These are phyloP conservation scores for Lipophrys pholis DNA, from an alignment of 2,113 vertebrate genomes.

Conservation along the genomic window DNA sequence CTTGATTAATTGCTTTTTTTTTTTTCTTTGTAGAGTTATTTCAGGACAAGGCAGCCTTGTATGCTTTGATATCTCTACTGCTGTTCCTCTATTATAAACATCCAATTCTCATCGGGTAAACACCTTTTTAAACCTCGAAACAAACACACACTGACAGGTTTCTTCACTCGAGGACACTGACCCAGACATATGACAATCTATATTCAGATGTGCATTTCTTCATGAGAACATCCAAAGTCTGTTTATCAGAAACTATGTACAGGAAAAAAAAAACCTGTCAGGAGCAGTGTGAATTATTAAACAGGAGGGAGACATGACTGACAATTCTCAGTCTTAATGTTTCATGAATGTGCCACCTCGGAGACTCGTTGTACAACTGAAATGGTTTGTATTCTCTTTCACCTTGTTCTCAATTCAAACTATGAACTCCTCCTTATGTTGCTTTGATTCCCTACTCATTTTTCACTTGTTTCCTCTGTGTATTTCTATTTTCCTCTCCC, in stretches of 20 bases:
- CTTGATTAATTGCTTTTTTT: too few relatives aligned
- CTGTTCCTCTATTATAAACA: too few relatives aligned
- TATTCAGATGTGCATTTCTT: not conserved
- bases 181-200: not conserved
- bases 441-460: slow-evolving; percentile 3
- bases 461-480: not conserved
- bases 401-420: slow-evolving; percentile 14
- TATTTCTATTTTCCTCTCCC: not conserved
- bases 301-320: slow-evolving; percentile 21
- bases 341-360: slow-evolving; percentile 25
- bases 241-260: not conserved
- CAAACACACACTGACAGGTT: not conserved
- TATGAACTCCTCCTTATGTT: not conserved
- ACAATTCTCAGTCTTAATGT: slow-evolving; percentile 14
- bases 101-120: too few relatives aligned
- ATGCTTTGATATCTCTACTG: too few relatives aligned
- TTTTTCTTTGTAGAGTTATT: too few relatives aligned
- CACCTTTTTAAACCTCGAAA: not conserved
- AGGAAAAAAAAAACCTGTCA: not conserved
- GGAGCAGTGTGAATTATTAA: slow-evolving; percentile 17
- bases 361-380: not conserved
- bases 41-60: too few relatives aligned
- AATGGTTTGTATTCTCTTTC: not conserved
- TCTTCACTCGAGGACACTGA: not conserved
- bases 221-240: not conserved